These are phyloP conservation scores for Drosophila subquinaria DNA, from an alignment of 2,888 invertebrate species.

Conservation along the genomic window DNA sequence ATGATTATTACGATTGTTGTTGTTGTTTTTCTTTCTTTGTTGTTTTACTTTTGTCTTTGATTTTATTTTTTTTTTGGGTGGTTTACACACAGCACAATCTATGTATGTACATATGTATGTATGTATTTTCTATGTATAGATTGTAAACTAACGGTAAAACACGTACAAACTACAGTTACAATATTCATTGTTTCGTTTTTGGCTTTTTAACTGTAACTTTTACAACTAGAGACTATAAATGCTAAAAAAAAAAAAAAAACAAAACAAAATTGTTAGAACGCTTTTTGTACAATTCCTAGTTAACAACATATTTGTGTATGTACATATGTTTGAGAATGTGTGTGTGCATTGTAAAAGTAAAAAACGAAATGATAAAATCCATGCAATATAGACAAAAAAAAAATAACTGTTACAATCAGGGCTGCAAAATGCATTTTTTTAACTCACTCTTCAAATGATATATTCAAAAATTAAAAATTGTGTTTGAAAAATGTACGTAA, in stretches of 20 bases:
- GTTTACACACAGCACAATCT: slow-evolving; percentile 11
- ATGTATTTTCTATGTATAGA: slow-evolving; percentile 12
- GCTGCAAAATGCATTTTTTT: neutral
- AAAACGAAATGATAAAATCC: neutral
- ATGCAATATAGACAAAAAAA: neutral
- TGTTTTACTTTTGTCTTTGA: neutral
- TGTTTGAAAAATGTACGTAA: neutral
- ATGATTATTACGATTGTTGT: slow-evolving; percentile 20
- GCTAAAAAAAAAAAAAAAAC: neutral
- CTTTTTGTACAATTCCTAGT: slow-evolving; percentile 33
- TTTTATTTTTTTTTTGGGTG: neutral
- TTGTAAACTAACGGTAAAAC: slow-evolving; percentile 21
- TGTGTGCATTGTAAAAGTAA: neutral
- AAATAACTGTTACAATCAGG: neutral
- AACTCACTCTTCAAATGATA: too few species aligned
- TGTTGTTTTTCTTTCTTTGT: slow-evolving; percentile 1
- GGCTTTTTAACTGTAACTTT: slow-evolving; percentile 20
- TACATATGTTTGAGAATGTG: slow-evolving; percentile 1
- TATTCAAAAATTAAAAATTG: too few species aligned
- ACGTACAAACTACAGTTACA: slow-evolving; percentile 22
- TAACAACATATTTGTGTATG: slow-evolving; percentile 11
- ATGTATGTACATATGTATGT: slow-evolving; percentile 18
- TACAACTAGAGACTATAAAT: slow-evolving; percentile 4
- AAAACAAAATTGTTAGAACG: slow-evolving; percentile 11
- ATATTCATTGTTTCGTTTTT: slow-evolving; percentile 21